phyloP scores from a whole-genome alignment of 1,140 invertebrate genomes.

The Steinernema khuongi region DNA sequence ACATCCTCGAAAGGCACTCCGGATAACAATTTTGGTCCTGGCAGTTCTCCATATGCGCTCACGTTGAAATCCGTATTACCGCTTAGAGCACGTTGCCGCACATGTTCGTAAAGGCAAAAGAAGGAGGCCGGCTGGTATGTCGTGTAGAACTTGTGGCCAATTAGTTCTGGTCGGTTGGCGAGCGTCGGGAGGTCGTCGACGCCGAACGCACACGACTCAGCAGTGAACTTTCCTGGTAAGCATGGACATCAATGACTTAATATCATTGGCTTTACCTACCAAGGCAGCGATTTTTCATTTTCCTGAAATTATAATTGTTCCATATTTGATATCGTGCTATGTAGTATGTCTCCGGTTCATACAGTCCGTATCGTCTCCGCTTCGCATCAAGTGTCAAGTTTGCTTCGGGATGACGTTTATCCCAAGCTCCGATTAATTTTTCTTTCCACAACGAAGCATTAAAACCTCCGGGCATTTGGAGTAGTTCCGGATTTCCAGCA shows the following conservation, averaged over 20 bases:
- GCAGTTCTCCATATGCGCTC: not conserved
- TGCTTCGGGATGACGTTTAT: not conserved
- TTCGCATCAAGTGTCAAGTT: no score
- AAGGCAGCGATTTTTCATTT: not conserved
- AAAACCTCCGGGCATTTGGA: not conserved
- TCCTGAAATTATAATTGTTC: not conserved
- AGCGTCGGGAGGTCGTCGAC: constrained; percentile 43
- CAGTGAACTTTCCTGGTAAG: not conserved
- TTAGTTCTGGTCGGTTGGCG: constrained; percentile 41
- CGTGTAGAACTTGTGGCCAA: constrained; percentile 52
- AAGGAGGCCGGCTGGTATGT: constrained; percentile 46
- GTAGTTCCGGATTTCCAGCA: not conserved
- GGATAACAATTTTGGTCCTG: not conserved
- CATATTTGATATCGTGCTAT: constrained; percentile 37
- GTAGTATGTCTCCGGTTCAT: not conserved
- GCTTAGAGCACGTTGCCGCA: not conserved
- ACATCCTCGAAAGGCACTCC: not conserved
- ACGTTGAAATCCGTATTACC: not conserved
- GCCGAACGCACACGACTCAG: constrained; percentile 49
- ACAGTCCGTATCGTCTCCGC: no score
- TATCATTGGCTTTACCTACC: constrained; percentile 8
- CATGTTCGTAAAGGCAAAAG: constrained; percentile 39
- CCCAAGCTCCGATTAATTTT: not conserved
- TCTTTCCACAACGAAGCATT: not conserved
- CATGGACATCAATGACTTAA: not conserved